Percentiles rank a stretch among this genome's conserved stretches.
phyloP scores from a whole-genome alignment of 1,140 invertebrate genomes.

The Bombus sibiricus region DNA sequence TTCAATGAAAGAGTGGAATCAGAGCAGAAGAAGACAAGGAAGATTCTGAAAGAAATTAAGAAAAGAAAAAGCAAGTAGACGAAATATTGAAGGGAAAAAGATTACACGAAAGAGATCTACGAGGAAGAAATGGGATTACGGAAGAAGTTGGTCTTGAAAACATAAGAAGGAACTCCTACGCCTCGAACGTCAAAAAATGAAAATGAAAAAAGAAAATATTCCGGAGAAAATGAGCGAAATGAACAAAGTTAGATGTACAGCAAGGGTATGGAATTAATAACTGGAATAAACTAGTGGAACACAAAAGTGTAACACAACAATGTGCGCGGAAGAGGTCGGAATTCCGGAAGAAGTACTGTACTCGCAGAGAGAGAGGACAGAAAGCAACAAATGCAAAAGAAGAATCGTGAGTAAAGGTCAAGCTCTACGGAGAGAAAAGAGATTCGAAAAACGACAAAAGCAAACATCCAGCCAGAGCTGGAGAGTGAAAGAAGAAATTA shows the following conservation, averaged over 20 bases:
- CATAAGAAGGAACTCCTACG: background rate
- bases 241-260: background rate
- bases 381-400: conserved; percentile 10
- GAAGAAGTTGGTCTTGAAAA: background rate
- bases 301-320: background rate
- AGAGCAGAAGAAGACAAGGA: background rate
- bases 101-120: background rate
- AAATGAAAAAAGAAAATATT: too few species aligned
- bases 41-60: background rate
- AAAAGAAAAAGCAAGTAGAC: background rate
- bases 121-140: background rate
- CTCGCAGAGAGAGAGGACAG: background rate
- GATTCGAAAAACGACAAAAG: conserved; percentile 10
- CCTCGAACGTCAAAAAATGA: background rate
- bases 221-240: background rate
- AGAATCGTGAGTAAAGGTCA: conserved; percentile 41
- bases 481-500: conserved; percentile 8
- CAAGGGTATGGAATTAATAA: conserved; percentile 1
- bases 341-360: background rate
- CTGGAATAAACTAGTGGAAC: background rate
- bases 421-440: conserved; percentile 46
- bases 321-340: background rate
- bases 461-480: conserved; percentile 30
- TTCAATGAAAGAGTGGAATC: background rate
- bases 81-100: background rate